Conservation (phyloP, 2,113 vertebrate genomes). For the Chroicocephalus ridibundus region DNA sequence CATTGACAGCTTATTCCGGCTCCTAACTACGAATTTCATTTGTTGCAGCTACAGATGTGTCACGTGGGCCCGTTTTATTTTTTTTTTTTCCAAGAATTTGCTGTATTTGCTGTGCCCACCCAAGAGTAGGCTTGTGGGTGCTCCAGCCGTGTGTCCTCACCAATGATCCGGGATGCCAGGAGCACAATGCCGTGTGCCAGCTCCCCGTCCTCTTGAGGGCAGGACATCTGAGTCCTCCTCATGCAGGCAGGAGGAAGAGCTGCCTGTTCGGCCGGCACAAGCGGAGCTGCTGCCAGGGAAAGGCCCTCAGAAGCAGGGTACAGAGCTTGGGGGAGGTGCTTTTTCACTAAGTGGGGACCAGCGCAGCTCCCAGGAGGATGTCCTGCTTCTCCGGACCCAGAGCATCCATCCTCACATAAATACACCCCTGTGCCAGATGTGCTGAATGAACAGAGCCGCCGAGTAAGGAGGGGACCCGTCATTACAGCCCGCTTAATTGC, state of each 20-base stretch:
- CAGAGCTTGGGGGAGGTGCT: not conserved
- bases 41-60: not conserved
- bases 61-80: not conserved
- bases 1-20: not conserved
- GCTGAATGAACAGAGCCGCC: not conserved
- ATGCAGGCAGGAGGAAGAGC: not conserved
- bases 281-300: not conserved
- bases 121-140: not conserved
- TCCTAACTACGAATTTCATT: not conserved
- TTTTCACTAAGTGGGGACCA: not conserved
- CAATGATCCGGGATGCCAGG: accelerated
- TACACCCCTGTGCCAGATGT: not conserved
- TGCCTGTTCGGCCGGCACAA: not conserved
- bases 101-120: not conserved
- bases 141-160: accelerated
- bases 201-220: not conserved
- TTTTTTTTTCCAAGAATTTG: not conserved
- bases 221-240: not conserved
- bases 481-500: not conserved
- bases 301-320: not conserved
- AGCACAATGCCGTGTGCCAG: not conserved
- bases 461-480: not conserved
- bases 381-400: not conserved
- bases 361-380: accelerated
- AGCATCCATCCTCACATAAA: not conserved